Evolutionary conservation across 2,113 vertebrate genomes (phyloP).

Genomic region (Amblyornis subalaris): DNA sequence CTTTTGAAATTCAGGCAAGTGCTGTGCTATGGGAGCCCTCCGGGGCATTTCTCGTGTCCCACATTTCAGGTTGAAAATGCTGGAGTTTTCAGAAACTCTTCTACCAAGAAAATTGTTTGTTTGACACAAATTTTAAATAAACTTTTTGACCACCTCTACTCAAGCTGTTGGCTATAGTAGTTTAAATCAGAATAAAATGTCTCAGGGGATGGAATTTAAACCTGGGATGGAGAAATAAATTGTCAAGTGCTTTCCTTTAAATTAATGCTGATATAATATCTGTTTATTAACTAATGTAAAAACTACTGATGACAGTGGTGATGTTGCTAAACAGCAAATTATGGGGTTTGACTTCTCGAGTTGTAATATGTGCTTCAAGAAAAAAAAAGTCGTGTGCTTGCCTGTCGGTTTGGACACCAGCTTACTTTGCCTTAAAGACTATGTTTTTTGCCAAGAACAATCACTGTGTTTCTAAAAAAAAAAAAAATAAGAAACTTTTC

Average conservation of each 20-base stretch:
- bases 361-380: background rate
- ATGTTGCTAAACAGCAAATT: background rate
- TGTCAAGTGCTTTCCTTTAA: background rate
- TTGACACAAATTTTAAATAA: background rate
- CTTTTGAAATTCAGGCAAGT: background rate
- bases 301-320: background rate
- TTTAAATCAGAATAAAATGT: background rate
- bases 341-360: background rate
- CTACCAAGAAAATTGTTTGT: background rate
- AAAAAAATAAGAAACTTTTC: background rate
- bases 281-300: background rate
- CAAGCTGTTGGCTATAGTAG: background rate
- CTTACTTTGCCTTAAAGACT: background rate
- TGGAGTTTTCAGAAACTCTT: background rate
- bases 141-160: background rate
- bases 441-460: background rate
- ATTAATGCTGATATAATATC: background rate
- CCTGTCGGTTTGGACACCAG: background rate
- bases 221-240: background rate
- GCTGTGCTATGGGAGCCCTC: fast-evolving
- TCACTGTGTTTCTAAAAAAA: background rate
- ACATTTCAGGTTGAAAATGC: background rate
- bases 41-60: background rate
- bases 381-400: background rate
- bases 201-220: background rate